Percentiles rank a stretch among this genome's conserved stretches.
Conservation (phyloP, 2,797 vertebrate genomes). For the Anas georgica region DNA sequence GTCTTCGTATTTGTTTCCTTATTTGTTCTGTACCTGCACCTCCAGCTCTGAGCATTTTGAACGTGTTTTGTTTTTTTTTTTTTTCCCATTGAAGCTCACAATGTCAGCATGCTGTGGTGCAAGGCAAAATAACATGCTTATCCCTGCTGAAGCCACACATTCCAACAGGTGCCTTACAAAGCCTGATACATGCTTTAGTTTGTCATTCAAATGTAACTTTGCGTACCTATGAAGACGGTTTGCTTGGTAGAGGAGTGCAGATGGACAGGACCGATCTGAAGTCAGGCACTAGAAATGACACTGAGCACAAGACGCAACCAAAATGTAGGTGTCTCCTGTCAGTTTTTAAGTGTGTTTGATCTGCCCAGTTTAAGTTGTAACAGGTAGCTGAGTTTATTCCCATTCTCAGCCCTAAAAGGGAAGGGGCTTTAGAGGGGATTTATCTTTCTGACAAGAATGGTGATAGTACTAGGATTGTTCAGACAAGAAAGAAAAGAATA, state of each 20-base stretch:
- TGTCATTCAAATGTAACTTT: background rate
- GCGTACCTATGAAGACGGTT: background rate
- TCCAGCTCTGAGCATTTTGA: background rate
- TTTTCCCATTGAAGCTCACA: background rate
- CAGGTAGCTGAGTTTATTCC: background rate
- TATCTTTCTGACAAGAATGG: background rate
- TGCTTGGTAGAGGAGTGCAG: background rate
- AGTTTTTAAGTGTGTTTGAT: background rate
- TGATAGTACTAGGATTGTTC: background rate
- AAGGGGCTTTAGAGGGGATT: background rate
- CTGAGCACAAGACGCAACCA: rapidly evolving
- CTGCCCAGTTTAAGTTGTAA: background rate
- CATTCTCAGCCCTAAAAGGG: background rate
- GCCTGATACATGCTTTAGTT: background rate
- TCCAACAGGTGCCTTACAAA: background rate
- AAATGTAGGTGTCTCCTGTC: background rate
- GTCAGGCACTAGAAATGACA: background rate
- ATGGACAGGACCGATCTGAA: background rate
- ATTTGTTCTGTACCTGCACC: background rate
- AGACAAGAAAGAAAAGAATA: background rate
- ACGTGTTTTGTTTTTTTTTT: background rate
- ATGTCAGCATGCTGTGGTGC: background rate
- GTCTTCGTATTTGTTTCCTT: background rate
- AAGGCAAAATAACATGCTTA: background rate
- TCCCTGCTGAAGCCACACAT: background rate